Evolutionary conservation across 2,888 invertebrate genomes (phyloP), one percentile per base, ranked within the genome.

Genomic region (Biston stratarius): DNA sequence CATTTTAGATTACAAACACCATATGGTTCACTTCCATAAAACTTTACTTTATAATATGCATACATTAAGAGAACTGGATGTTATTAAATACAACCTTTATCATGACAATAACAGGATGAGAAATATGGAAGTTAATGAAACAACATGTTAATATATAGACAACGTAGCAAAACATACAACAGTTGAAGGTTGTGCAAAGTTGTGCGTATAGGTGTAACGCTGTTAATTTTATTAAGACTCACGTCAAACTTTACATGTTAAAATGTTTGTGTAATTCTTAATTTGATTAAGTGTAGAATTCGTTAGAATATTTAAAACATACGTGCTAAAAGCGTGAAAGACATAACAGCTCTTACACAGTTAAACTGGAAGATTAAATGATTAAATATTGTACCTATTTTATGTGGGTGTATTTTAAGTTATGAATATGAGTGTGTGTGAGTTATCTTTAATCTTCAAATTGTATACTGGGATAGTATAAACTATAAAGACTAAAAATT

Each of bases 171-270:
- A 40, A 11, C 11, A 53, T 24, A 3, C 15, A 9, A 11, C 11
- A 10, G 40, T 40, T 53, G 53, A 53, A 40, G 53, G 40, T 40
- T 40, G 14, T 40, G 15, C 40, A 53, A 53, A 40, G 53, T 53
- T 38, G 51, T 14, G 52, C 15, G 12, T 6, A 40, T 40, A 40
- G 40, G 8, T 10, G 40, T n/a, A 53, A 53, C 40, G 15, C 40
- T 53, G 15, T 52, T 52, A 11, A 33, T 48, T 48, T 48, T 48
- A 24, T 48, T 6, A 48, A 48, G 24, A 11, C 15, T 24, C 15
- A 9, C 15, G 10, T 24, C 15, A 47, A 11, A 24, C 6, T 0
- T 24, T 9, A 11, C 48, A 11, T 48, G 11, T 33, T 33, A 33
- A 48, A 48, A 48, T 24, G 48, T 11, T 14, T n/a, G 14, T 33